Evolutionary conservation across 2,888 invertebrate genomes (phyloP).

Genomic region (Mayetiola destructor): DNA sequence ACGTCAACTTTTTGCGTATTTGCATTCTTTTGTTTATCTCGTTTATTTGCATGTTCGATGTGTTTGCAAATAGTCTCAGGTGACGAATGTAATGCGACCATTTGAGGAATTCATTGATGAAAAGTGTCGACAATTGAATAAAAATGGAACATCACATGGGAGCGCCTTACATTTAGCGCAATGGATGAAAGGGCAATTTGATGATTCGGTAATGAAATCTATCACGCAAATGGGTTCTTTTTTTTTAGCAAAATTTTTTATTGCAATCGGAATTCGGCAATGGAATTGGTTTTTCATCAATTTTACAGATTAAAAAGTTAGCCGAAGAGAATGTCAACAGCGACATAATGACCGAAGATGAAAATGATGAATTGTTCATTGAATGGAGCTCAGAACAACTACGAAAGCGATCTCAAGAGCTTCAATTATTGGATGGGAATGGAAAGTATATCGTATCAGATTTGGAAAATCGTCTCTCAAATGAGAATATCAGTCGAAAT

Average conservation of each 20-base stretch:
- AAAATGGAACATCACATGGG: conserved; percentile 48
- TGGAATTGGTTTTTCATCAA: too few relatives aligned
- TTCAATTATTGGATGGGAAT: conserved; percentile 43
- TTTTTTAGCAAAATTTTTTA: not conserved
- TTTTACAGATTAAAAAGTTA: not conserved
- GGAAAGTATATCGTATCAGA: conserved; percentile 25
- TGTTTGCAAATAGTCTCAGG: not conserved
- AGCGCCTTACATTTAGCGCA: conserved; percentile 60
- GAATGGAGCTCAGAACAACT: conserved; percentile 60
- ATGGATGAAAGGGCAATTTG: conserved; percentile 67
- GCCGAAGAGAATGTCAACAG: conserved; percentile 22
- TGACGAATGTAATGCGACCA: conserved; percentile 28
- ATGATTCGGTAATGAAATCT: conserved; percentile 34
- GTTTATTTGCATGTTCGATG: too few relatives aligned
- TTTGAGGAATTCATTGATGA: conserved; percentile 47
- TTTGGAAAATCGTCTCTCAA: conserved; percentile 24
- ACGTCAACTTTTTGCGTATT: not conserved
- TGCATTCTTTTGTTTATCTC: not conserved
- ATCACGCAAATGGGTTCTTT: not conserved
- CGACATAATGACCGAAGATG: conserved; percentile 26
- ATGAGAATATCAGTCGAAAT: conserved; percentile 22
- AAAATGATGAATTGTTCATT: conserved; percentile 33
- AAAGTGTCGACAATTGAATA: conserved; percentile 47
- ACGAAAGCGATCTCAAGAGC: conserved; percentile 52
- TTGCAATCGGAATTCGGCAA: not conserved